Evolutionary conservation across 2,797 vertebrate species (phyloP), one percentile per base, ranked within the genome.

Genomic region (Melanotaenia pygmaea): DNA sequence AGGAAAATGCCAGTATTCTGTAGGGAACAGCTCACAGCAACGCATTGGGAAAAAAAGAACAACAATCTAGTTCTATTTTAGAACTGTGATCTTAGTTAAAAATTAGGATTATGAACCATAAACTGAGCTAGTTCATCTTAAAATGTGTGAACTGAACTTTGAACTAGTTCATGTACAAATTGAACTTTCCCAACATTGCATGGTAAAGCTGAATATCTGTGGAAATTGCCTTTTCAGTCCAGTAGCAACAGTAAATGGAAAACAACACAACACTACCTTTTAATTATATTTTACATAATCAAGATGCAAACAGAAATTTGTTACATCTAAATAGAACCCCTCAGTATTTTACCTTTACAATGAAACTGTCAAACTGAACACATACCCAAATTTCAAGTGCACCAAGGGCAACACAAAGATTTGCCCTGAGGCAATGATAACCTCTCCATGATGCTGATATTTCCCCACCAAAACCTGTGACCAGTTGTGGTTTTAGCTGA

Each of bases 151-250:
- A 30, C 28, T 30, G 28, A 30, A 30, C 28, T 30, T 30, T 30
- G 28, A 30, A 30, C 28, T 30, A 30, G 28, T 30, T 30, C 0
- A 30, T 30, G 28, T 30, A 30, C 28, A 30, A 30, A 30, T 30
- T 30, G 28, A 30, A 30, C 28, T 30, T 30, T 30, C 28, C 4
- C 28, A 30, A 30, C 28, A 30, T 4, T 5, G 28, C 4, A 30
- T 5, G 28, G 28, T 30, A 30, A 0, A 30, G 28, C 1, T 28
- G 14, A 47, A 24, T 72, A 61, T 74, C 24, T 18, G 68, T 35
- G 35, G 10, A 74, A 69, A 79, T 69, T 76, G 64, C 35, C 64
- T 79, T 76, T 78, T 79, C 76, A 72, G 70, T 76, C 43, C 18
- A 16, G 43, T 64, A 65, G 64, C 35, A 65, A 53, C 58, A 43